Conservation (phyloP, 1,140 invertebrate species). For the Bombus sibiricus region DNA sequence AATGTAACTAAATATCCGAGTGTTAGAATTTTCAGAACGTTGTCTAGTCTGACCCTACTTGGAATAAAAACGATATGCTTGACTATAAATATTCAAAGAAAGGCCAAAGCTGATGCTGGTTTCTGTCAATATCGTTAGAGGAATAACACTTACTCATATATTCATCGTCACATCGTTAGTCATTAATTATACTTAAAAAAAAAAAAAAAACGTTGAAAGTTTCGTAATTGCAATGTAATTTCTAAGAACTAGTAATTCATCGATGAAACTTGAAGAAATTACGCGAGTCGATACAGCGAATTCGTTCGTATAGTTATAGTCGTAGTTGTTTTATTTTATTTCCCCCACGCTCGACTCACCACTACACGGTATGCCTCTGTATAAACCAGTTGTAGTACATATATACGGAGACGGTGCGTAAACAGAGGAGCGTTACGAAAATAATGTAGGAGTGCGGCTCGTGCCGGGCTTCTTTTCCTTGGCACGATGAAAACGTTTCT, state of each 20-base stretch:
- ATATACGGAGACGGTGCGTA: constrained; percentile 34
- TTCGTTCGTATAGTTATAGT: neutral
- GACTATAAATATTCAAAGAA: constrained; percentile 10
- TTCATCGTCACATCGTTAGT: neutral
- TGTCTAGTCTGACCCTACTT: neutral
- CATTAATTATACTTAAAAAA: neutral
- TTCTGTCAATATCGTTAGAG: neutral
- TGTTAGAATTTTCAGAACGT: constrained; percentile 4
- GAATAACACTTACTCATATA: neutral
- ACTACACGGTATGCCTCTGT: neutral
- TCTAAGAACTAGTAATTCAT: neutral
- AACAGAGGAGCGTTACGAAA: constrained; percentile 62
- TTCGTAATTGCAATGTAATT: neutral
- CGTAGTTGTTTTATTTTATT: neutral
- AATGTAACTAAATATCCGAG: neutral
- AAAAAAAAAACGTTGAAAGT: no score
- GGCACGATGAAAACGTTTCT: constrained; percentile 38
- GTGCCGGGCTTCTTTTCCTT: constrained; percentile 30
- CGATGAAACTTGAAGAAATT: neutral
- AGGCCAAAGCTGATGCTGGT: neutral
- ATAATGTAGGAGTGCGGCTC: constrained; percentile 45
- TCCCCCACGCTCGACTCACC: neutral
- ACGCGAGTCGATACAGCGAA: neutral
- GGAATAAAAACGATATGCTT: neutral
- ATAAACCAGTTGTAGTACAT: neutral